A percentile compares a stretch with the other conserved stretches of the same genome.
These are phyloP conservation scores for Trochalopteron elliotii DNA, from an alignment of 2,113 vertebrate genomes.

Conservation along the genomic window DNA sequence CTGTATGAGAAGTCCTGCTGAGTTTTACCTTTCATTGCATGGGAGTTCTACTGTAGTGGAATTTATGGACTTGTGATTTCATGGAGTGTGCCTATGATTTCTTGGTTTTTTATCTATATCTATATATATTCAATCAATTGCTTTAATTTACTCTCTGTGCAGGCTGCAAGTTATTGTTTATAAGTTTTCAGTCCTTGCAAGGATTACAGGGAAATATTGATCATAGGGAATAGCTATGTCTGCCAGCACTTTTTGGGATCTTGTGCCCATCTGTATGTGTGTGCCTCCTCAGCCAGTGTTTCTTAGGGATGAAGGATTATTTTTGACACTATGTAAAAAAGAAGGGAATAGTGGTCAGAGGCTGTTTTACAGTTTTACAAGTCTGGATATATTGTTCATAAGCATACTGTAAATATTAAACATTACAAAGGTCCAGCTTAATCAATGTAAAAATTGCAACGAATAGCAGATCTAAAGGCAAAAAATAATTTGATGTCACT, in stretches of 20 bases:
- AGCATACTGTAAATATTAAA: not conserved
- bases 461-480: not conserved
- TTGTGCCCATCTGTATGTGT: not conserved
- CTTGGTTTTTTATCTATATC: not conserved
- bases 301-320: not conserved
- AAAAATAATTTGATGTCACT: not conserved
- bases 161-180: not conserved
- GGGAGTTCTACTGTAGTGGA: slow-evolving; percentile 23
- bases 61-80: slow-evolving; percentile 52
- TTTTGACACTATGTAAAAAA: not conserved
- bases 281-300: not conserved
- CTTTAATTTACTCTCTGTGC: slow-evolving; percentile 18
- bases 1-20: not conserved
- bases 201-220: not conserved
- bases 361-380: not conserved
- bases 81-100: slow-evolving; percentile 22
- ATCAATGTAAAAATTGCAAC: not conserved
- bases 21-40: slow-evolving; percentile 46
- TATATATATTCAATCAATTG: slow-evolving; percentile 4
- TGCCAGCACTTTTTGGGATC: not conserved
- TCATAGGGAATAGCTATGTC: not conserved
- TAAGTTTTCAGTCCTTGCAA: not conserved
- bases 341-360: not conserved
- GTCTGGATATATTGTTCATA: not conserved
- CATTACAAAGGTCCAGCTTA: not conserved